These are phyloP conservation scores for Drosophila murphyi DNA, from an alignment of 1,140 invertebrate species.

Conservation along the genomic window DNA sequence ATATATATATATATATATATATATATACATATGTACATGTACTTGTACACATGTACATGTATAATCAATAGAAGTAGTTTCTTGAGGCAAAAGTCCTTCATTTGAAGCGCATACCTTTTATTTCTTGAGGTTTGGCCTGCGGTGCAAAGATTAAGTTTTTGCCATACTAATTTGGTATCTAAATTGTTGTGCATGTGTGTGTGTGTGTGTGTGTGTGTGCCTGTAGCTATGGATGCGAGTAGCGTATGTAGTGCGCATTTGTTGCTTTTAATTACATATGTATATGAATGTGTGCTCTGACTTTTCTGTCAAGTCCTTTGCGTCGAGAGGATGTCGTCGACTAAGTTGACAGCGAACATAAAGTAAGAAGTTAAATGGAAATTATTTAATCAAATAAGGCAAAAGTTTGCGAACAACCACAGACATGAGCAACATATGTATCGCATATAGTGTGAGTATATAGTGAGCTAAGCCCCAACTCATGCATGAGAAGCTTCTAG, in stretches of 20 bases:
- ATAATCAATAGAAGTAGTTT: conserved; percentile 68
- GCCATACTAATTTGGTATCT: conserved; percentile 73
- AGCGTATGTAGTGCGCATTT: conserved; percentile 29
- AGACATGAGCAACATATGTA: conserved; percentile 30
- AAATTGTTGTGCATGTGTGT: conserved; percentile 51
- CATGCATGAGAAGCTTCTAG: neutral
- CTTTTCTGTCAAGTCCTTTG: conserved; percentile 15
- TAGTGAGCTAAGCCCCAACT: conserved; percentile 13
- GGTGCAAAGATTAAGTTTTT: conserved; percentile 72
- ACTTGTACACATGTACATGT: conserved; percentile 4
- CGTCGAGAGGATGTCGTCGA: conserved; percentile 25
- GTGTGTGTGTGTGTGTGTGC: conserved; percentile 4
- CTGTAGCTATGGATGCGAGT: conserved; percentile 26
- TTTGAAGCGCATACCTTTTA: conserved; percentile 53
- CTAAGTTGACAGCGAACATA: conserved; percentile 2
- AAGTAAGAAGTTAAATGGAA: conserved; percentile 78
- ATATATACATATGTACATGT: conserved; percentile 5
- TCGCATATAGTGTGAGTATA: neutral
- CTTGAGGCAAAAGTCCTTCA: conserved; percentile 71
- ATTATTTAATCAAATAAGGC: conserved; percentile 82
- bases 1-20: neutral
- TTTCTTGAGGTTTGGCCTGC: conserved; percentile 45
- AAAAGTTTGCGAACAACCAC: conserved; percentile 53
- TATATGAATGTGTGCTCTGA: conserved; percentile 21
- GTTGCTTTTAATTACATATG: conserved; percentile 66